Base-by-base conservation (phyloP, 2,888 invertebrate species). In the Crioceris asparagi region DNA sequence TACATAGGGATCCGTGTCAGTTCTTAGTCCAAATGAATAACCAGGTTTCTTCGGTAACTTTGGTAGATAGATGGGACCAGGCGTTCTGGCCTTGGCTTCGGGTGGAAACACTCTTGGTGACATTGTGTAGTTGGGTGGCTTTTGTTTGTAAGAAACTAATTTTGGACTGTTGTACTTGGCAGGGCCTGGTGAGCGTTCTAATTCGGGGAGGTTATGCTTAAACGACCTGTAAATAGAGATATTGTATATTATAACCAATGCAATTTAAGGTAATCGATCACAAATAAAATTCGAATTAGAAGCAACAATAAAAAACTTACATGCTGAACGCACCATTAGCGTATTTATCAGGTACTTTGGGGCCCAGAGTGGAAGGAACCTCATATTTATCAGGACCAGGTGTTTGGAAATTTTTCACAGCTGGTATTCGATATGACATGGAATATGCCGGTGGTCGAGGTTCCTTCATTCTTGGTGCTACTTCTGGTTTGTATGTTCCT, bases 361-460 rank as follows among this genome's bases (percentile, higher is more conserved):
- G 69, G 4, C 72, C 72, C 11, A 73, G 50, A 26, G 67, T 66
- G 0, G 67, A 56, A 4, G 72, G 72, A 17, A 71, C 51, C 19
- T 53, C 48, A 56, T 79, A 80, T 25, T 72, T 71, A 54, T 74
- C 77, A 17, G 80, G 74, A 15, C 75, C 79, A 1, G 80, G 80
- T 4, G 62, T 65, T 3, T 47, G 40, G 7, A 56, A 45, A 32
- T 53, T 56, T 14, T 44, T 50, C 12, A 43, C 31, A 26, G 46
- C 33, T 7, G 44, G 40, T 17, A 66, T 61, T 41, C 73, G 66
- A 17, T 64, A 62, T 26, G 70, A 67, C 56, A 79, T 70, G 1
- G 71, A 69, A 59, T 72, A 79, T 5, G 65, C 62, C 3, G 79
- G 79, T 17, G 77, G 68, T 35, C 72, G 65, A 19, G 62, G 64